Conservation (phyloP, 2,113 vertebrate genomes). For the Podiceps cristatus region DNA sequence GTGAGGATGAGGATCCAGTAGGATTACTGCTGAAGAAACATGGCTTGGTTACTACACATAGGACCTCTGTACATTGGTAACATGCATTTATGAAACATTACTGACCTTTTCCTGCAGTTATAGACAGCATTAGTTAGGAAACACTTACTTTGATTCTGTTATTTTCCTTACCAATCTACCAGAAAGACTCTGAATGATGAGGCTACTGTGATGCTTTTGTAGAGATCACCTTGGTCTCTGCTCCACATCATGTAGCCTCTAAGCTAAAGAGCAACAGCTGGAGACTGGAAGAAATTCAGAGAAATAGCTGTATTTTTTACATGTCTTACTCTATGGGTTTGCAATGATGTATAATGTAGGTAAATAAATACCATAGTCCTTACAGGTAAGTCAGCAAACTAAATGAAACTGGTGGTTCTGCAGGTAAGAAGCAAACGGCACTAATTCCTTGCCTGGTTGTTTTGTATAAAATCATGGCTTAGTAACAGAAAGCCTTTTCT, state of each 20-base stretch:
- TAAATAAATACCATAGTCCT: not conserved
- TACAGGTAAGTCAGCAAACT: not conserved
- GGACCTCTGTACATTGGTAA: not conserved
- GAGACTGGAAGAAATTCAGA: not conserved
- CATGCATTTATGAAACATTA: not conserved
- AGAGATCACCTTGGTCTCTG: not conserved
- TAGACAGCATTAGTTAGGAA: not conserved
- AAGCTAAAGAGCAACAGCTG: not conserved
- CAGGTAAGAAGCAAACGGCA: not conserved
- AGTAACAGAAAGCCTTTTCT: not conserved
- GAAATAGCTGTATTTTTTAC: not conserved
- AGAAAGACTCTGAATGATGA: not conserved
- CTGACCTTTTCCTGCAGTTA: not conserved
- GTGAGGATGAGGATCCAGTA: not conserved
- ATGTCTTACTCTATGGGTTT: not conserved
- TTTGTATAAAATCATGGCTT: not conserved
- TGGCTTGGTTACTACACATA: not conserved
- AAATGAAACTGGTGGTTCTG: not conserved
- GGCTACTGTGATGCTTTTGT: not conserved
- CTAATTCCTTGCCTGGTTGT: not conserved
- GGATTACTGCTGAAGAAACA: not conserved
- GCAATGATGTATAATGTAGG: not conserved
- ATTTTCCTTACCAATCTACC: not conserved
- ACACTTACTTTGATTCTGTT: not conserved
- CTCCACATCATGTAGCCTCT: not conserved